Conservation (phyloP, 2,888 invertebrate genomes). For the Athetis lepigone region DNA sequence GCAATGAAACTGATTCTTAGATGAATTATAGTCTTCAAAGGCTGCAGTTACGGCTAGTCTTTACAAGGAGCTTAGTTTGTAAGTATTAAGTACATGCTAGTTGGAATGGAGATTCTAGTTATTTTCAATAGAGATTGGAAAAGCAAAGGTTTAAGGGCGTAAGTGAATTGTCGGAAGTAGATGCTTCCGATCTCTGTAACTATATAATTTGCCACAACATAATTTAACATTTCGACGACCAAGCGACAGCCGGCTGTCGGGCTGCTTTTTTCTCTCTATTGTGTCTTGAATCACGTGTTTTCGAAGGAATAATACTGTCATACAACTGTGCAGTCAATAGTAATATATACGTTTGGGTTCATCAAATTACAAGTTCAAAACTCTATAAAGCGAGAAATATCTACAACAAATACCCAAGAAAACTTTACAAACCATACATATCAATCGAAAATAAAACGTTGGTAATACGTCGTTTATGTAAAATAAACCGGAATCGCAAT, state of each 20-base stretch:
- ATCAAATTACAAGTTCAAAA: background rate
- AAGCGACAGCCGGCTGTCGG: no score
- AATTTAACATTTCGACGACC: no score
- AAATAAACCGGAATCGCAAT: constrained; percentile 32
- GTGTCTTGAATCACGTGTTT: no score
- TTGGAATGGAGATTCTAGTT: constrained; percentile 18
- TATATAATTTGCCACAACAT: background rate
- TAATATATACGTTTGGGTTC: no score
- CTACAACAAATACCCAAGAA: constrained; percentile 17
- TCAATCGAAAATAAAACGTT: constrained; percentile 25
- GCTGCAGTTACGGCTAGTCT: constrained; percentile 46
- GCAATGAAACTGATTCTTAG: constrained; percentile 74
- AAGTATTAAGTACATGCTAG: constrained; percentile 31
- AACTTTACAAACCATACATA: constrained; percentile 30
- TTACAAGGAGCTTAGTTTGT: constrained; percentile 47
- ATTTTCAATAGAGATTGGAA: constrained; percentile 15
- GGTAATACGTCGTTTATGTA: constrained; percentile 34
- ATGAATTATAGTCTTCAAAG: constrained; percentile 68
- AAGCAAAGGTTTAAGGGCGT: constrained; percentile 17
- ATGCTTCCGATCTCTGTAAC: background rate
- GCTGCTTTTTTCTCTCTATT: no score
- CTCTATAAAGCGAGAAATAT: constrained; percentile 2
- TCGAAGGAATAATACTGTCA: no score
- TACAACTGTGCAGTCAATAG: background rate
- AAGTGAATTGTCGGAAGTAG: constrained; percentile 5